Evolutionary conservation across 1,140 invertebrate species (phyloP), one percentile per base, ranked within the genome.

Genomic region (Drosophila bifasciata): DNA sequence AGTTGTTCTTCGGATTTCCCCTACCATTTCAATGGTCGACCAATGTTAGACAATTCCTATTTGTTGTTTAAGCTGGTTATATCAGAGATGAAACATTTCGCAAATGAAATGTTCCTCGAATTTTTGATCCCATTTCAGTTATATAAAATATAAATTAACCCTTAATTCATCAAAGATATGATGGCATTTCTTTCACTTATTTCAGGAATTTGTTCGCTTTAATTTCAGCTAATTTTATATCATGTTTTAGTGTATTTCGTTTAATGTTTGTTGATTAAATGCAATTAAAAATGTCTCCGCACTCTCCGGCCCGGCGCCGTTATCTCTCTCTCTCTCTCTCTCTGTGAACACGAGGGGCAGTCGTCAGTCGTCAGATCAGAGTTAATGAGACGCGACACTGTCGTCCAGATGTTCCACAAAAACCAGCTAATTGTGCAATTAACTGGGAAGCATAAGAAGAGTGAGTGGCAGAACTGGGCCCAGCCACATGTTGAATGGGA

Each of bases 361-460:
- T 36, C 32, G 28, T 32, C 9, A 3, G 28, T 32, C 8, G 64
- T 64, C 51, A 59, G 71, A 70, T 48, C 62, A 23, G 36, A 50
- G 79, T 84, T 83, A 83, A 83, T 83, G 79, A 83, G 79, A 83
- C 79, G 76, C 80, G 79, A 73, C 68, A 76, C 60, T 81, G 73
- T 74, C 79, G 81, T 71, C 43, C 81, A 85, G 83, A 85, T 85
- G 80, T 62, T 75, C 57, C 68, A 66, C 68, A 55, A 81, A 13
- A 81, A 78, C 79, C 74, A 78, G 81, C 64, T 86, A 86, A 86
- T 86, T 86, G 81, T 70, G 74, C 83, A 86, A 88, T 88, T 88
- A 86, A 76, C 81, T 80, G 13, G 59, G 21, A 23, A 39, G 46
- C 25, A 48, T 16, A 16, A 32, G 21, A 15, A 60, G 25, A 17